Base-by-base conservation (phyloP, 2,888 invertebrate genomes). In the Resseliella maxima region DNA sequence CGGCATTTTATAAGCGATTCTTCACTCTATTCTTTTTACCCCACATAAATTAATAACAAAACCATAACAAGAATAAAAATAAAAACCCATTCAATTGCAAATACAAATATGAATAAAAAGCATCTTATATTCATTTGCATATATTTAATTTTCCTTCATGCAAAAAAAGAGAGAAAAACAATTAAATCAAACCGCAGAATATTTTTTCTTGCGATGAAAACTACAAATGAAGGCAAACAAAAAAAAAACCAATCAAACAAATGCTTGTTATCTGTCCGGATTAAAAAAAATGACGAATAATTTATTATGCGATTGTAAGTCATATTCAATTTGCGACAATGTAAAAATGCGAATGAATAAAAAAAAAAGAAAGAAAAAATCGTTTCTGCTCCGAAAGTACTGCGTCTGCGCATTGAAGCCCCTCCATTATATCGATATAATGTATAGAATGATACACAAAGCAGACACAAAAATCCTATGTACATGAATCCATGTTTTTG, bases 261-360 rank as follows among this genome's bases (percentile, higher is more conserved):
- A 31, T 31, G 72, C 72, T 72, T 72, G 72, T 72, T 72, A 72
- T 72, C 72, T 31, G 15, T 31, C 15, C 2, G 72, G 72, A 72
- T 72, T 35, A 15, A 72, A 72, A 59, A 72, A 72, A 31, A 72
- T 1, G 12, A 59, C 59, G 72, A 72, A 72, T 31, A 72, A 31
- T 31, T 31, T 72, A 72, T 72, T 12, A 72, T 72, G 31, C 72
- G 31, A 72, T 72, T 31, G 72, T 72, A 72, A 21, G 31, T 72
- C 72, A 72, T 72, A 72, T 72, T 72, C 72, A 72, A 72, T 72
- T 72, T 72, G 72, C 72, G 72, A 72, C 27, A 72, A 72, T 72
- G 72, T 72, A 59, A 59, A 59, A 59, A 59, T 59, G 59, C 59
- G 59, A 59, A 59, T 24, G 59, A 59, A 59, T 24, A 24, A 2